Evolutionary conservation across 1,140 invertebrate genomes (phyloP).

Genomic region (Bombus consobrinus): DNA sequence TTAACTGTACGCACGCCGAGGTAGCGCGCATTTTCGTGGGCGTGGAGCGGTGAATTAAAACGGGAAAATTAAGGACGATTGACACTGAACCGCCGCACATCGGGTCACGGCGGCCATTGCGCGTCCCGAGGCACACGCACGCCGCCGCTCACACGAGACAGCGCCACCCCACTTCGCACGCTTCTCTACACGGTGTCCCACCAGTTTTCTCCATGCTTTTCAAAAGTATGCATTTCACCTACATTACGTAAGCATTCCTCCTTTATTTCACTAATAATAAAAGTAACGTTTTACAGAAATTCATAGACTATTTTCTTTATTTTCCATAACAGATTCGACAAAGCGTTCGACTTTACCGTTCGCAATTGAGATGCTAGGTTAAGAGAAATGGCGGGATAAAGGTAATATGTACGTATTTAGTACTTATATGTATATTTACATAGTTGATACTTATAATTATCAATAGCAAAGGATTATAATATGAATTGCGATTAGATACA

Average conservation of each 20-base stretch:
- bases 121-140: slow-evolving; percentile 58
- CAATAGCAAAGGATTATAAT: neutral
- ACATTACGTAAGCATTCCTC: neutral
- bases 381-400: neutral
- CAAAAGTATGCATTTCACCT: too few relatives aligned
- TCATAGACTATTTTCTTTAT: neutral
- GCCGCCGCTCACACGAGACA: slow-evolving; percentile 31
- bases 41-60: slow-evolving; percentile 57
- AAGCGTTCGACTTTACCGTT: neutral
- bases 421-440: neutral
- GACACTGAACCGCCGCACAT: slow-evolving; percentile 67
- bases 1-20: slow-evolving; percentile 48
- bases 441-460: neutral
- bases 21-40: slow-evolving; percentile 66
- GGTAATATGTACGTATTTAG: neutral
- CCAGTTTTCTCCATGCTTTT: neutral
- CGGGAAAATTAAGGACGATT: slow-evolving; percentile 71
- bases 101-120: slow-evolving; percentile 75
- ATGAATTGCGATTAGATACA: neutral
- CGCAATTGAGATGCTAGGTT: neutral
- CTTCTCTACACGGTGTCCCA: slow-evolving; percentile 7
- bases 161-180: slow-evolving; percentile 45
- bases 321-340: neutral
- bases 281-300: neutral
- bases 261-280: neutral